These are phyloP conservation scores for Halichoeres trimaculatus DNA, from an alignment of 2,113 vertebrate species.

Conservation along the genomic window DNA sequence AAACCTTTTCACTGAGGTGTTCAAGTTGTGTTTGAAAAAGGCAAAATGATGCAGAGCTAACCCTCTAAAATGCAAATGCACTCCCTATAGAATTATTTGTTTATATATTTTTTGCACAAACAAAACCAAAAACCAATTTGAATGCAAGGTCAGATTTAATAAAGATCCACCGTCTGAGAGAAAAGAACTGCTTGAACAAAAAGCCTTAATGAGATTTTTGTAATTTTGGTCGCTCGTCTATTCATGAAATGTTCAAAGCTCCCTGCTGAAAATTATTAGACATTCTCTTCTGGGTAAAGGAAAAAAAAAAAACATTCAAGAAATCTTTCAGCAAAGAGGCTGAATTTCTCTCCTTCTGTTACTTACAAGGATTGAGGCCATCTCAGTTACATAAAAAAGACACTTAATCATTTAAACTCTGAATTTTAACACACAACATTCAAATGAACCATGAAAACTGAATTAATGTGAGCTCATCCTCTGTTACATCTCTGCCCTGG, in stretches of 20 bases:
- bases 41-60: not conserved
- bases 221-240: not conserved
- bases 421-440: constrained; percentile 6
- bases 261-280: too few relatives aligned
- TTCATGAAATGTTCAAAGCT: not conserved
- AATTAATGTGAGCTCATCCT: constrained; percentile 7
- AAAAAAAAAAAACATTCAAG: too few relatives aligned
- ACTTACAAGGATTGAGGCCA: not conserved
- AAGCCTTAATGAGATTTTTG: not conserved
- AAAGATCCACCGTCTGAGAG: not conserved
- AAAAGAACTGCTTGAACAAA: not conserved
- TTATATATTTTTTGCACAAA: not conserved
- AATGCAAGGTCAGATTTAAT: not conserved
- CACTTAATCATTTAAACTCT: not conserved
- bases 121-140: not conserved
- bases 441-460: constrained; percentile 7
- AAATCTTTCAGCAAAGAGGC: too few relatives aligned
- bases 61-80: too few relatives aligned
- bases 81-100: too few relatives aligned
- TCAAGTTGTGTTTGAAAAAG: too few relatives aligned
- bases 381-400: constrained; percentile 9
- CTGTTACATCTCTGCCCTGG: not conserved
- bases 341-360: not conserved
- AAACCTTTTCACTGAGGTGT: too few relatives aligned
- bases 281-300: too few relatives aligned